Evolutionary conservation across 2,113 vertebrate species (phyloP), one percentile per base, ranked within the genome.

Genomic region (Channa argus): DNA sequence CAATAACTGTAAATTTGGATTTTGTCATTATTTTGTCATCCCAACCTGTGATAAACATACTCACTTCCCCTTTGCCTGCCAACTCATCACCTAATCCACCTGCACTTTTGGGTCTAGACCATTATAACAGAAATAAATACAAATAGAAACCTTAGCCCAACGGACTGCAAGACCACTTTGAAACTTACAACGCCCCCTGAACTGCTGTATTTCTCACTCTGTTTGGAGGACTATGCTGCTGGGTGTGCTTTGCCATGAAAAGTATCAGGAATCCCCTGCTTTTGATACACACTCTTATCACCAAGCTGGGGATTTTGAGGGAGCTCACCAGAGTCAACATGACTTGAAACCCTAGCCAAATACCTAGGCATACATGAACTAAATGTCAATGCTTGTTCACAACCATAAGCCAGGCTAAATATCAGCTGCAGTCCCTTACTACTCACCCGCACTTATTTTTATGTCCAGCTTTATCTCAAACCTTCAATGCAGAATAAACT

Each of bases 271-370:
- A 64, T 37, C 63, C 43, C 4, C 47, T 68, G 74, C 72, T 63
- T 84, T 70, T 86, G 76, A 89, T 85, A 76, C 74, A 68, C 72
- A 88, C 75, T 88, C 84, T 92, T 92, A 91, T 92, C 91, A 91
- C 90, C 74, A 46, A 51, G 59, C 71, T 88, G 87, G 86, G 84
- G 88, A 92, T 90, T 92, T 85, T 87, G 82, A 67, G 86, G 75
- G 72, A 79, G 74, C 54, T 82, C 67, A 62, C 53, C 62, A 63
- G 38, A 80, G 71, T 71, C 80, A 83, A 77, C 80, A 88, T 71
- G 53, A 65, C 55, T 54, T 56, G 64, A 74, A 69, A 43, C 58
- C 8, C 33, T 4, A 5, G 64, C 59, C 78, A 74, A 68, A 39
- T 33, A 7, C 65, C 68, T n/a, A 33, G 41, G 13, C 63, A 52